Base-by-base conservation (phyloP, 2,113 vertebrate genomes). In the Ursus arctos region DNA sequence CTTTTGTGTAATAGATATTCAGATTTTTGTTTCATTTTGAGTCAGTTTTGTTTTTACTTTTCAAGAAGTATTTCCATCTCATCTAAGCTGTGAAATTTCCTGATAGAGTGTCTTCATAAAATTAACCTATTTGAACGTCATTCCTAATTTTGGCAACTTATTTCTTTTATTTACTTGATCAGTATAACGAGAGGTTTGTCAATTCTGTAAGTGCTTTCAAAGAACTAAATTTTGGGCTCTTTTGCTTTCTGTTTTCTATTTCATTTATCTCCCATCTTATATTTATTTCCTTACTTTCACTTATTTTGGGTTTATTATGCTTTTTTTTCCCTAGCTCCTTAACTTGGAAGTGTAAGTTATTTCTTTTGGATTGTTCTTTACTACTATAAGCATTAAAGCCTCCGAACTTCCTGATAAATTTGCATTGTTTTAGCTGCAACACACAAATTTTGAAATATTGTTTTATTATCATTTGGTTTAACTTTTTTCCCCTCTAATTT, bases 1-100 rank as follows among this genome's bases (percentile, higher is more conserved):
- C 59, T 67, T 74, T 82, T 51, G 6, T 80, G 43, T 94, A 89
- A 77, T 88, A 74, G 47, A 61, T 57, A 74, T n/a, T 86, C 19
- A 36, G 7, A 71, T 86, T 87, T 92, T 89, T 94, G n/a, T 81
- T 92, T 81, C 6, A 76, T 92, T 96, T 94, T 90, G 14, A 94
- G 31, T 85, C 49, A 16, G 16, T 55, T 85, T 93, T 80, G 19
- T 6, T 53, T 61, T 53, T 67, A 59, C 65, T 65, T 96, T 92
- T 90, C 33, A 85, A 82, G 13, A 81, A 71, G 13, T 86, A 76
- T 74, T 85, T 91, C 26, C 11, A 14, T 89, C 71, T 81, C 14
- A 65, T 67, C 24, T 11, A 53, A 89, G 22, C 26, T 72, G 8
- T 80, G 4, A 61, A 76, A 89, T 92, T 94, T 76, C 26, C 40